Conservation (phyloP, 2,797 vertebrate species). For the Aphelocoma californica region DNA sequence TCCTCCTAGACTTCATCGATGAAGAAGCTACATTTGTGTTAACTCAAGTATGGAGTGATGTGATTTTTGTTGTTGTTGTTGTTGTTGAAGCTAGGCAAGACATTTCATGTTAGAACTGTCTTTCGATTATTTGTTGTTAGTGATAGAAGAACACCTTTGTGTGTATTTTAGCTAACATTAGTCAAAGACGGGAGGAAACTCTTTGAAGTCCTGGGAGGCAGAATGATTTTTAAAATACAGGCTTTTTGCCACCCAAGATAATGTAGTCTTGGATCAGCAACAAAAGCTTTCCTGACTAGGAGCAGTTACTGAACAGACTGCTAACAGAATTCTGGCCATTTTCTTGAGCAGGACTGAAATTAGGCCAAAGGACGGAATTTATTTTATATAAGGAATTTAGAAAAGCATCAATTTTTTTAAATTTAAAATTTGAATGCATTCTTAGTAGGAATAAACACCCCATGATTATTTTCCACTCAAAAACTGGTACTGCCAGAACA, state of each 20-base stretch:
- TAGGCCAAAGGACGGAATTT: background rate
- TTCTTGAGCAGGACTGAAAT: background rate
- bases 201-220: conserved; percentile 49
- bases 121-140: conserved; percentile 28
- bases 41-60: background rate
- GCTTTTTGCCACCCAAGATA: conserved; percentile 35
- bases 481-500: background rate
- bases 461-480: background rate
- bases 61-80: background rate
- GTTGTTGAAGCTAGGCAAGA: background rate
- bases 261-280: background rate
- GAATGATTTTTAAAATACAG: background rate
- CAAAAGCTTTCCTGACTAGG: background rate
- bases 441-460: background rate
- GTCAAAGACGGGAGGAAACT: conserved; percentile 22
- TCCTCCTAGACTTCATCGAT: background rate
- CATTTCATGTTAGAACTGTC: conserved; percentile 26
- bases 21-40: background rate
- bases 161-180: conserved; percentile 27
- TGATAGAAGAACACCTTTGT: conserved; percentile 12
- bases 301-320: background rate
- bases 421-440: background rate
- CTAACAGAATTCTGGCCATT: background rate
- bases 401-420: background rate
- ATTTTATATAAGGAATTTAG: background rate